Evolutionary conservation across 2,113 vertebrate species (phyloP).

Genomic region (Phylloscopus whistleri): DNA sequence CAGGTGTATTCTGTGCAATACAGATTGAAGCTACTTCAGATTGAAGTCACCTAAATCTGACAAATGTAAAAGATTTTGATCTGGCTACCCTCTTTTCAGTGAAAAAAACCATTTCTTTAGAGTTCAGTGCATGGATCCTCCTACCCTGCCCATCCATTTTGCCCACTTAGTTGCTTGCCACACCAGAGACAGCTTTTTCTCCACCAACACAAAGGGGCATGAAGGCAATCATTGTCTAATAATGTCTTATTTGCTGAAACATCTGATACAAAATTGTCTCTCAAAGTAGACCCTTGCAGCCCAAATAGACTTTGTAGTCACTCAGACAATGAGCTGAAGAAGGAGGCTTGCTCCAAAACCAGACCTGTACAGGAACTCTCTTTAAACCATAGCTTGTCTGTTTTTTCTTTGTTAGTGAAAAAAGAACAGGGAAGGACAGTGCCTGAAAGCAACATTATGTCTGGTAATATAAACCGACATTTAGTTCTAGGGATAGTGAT

Average conservation of each 20-base stretch:
- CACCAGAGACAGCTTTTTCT: not conserved
- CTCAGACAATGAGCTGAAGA: not conserved
- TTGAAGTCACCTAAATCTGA: not conserved
- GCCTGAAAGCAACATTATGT: not conserved
- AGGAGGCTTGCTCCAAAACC: not conserved
- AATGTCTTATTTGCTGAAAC: not conserved
- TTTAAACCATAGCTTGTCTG: not conserved
- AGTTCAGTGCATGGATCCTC: not conserved
- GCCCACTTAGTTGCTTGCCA: not conserved
- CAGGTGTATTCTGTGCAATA: not conserved
- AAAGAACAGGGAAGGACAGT: not conserved
- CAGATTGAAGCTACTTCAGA: not conserved
- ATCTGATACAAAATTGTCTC: not conserved
- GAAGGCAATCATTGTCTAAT: not conserved
- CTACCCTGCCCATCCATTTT: not conserved
- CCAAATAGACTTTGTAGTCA: not conserved
- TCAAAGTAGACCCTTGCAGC: not conserved
- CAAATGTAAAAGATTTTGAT: not conserved
- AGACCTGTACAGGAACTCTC: not conserved
- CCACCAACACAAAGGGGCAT: too few relatives aligned
- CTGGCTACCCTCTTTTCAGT: not conserved
- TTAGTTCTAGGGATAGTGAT: not conserved
- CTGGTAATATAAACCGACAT: not conserved
- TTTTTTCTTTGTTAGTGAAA: not conserved
- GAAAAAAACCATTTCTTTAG: not conserved